Conservation (phyloP, 2,797 vertebrate species). For the Cyclopterus lumpus region DNA sequence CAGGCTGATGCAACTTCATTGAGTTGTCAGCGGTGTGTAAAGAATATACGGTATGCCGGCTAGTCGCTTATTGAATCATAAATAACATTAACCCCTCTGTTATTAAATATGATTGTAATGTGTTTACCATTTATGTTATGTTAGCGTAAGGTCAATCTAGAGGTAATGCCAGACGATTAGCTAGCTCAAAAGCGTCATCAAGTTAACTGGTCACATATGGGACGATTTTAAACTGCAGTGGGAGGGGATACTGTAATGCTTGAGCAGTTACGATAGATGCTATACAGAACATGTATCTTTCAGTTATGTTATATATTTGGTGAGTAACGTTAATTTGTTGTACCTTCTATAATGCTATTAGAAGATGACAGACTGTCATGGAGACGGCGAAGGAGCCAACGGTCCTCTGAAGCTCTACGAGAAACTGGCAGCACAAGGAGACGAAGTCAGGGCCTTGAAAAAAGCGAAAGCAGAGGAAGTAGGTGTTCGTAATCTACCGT, state of each 20-base stretch:
- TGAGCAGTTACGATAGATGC: not conserved
- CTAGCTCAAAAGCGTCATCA: conserved; percentile 6
- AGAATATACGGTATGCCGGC: conserved; percentile 46
- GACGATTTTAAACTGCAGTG: not conserved
- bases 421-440: conserved; percentile 87
- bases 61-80: not conserved
- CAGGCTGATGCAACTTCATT: conserved; percentile 81
- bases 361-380: conserved; percentile 85
- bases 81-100: accelerated
- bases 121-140: not conserved
- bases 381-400: conserved; percentile 65
- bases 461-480: conserved; percentile 90
- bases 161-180: not conserved
- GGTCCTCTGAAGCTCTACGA: conserved; percentile 87
- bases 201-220: conserved; percentile 54
- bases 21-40: conserved; percentile 35
- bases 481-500: conserved; percentile 10
- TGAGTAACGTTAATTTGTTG: not conserved
- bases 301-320: not conserved
- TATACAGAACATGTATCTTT: not conserved
- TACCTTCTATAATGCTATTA: conserved; percentile 6
- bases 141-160: not conserved
- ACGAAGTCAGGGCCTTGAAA: conserved; percentile 89
- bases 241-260: not conserved
- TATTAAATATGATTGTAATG: not conserved